Evolutionary conservation across 1,140 invertebrate species (phyloP), one percentile per base, ranked within the genome.

Genomic region (Drosophila murphyi): DNA sequence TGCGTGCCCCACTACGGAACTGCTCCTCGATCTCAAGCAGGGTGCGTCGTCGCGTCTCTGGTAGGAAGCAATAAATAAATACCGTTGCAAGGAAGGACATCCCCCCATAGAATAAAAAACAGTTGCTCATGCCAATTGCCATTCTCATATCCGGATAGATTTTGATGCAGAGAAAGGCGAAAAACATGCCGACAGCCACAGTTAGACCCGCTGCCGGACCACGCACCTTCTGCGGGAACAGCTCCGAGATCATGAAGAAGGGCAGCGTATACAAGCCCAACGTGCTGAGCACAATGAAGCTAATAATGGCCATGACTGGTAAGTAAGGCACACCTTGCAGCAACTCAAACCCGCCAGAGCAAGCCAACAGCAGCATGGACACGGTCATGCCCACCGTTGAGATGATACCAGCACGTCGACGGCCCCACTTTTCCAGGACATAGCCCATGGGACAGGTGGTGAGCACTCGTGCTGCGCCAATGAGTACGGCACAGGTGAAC

Each of bases 11-110:
- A 35, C 43, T 76, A 0, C 83, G 91, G 65, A 95, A 95, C 74
- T 94, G 92, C 4, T 94, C 93, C 68, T 95, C 94, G 39, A 97
- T 96, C 89, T 97, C 95, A 20, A 95, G 94, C 3, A 97, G 92
- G 0, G 94, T 95, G 76, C 96, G 96, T 0, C 96, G 96, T 72
- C 95, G 96, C 0, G 97, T 98, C 92, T 98, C 97, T 0, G 97
- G 97, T 3, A 98, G 88, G 10, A 94, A 94, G 5, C 95, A 90
- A 3, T 94, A 90, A 0, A 97, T 93, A 78, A 97, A 96, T 1
- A 97, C 57, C 1, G 95, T 94, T 0, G 96, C 96, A 1, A 96
- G 3, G 0, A 96, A 77, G 0, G 96, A 95, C 37, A 97, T 90
- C 0, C 93, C 87, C 0, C 95, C 94, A 92, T 96, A 98, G 65